Percentiles rank a stretch among this genome's conserved stretches.
Evolutionary conservation across 1,140 invertebrate genomes (phyloP).

Genomic region (Drosophila azteca): DNA sequence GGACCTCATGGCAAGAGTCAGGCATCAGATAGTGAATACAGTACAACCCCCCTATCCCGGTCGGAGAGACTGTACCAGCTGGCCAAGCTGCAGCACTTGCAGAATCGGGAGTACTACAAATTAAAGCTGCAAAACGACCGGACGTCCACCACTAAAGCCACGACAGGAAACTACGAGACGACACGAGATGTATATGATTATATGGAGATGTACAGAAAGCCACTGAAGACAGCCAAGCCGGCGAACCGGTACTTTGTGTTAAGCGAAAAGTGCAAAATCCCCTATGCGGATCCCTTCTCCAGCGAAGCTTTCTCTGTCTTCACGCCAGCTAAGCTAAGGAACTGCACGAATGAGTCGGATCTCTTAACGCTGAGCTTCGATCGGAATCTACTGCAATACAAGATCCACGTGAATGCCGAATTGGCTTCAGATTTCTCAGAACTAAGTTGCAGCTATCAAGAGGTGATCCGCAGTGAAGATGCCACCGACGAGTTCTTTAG

Average conservation of each 20-base stretch:
- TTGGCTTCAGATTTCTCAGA: background rate
- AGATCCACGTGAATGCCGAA: slow-evolving; percentile 2
- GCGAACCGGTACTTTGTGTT: slow-evolving; percentile 38
- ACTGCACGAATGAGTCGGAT: slow-evolving; percentile 17
- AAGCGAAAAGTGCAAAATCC: slow-evolving; percentile 46
- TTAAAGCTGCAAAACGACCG: no score
- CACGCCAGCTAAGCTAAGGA: slow-evolving; percentile 7
- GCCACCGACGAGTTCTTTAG: background rate
- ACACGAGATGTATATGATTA: no score
- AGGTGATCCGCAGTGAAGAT: background rate
- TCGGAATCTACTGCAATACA: slow-evolving; percentile 9
- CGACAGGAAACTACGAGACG: no score
- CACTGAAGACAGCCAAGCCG: background rate
- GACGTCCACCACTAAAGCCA: no score
- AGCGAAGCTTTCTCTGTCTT: background rate
- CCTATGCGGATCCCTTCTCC: slow-evolving; percentile 42
- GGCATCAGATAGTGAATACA: no score
- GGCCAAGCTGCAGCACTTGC: no score
- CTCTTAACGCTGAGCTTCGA: slow-evolving; percentile 32
- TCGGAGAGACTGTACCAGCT: no score
- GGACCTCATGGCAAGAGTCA: no score
- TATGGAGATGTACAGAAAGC: background rate
- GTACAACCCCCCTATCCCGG: no score
- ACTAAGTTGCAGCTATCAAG: slow-evolving; percentile 24
- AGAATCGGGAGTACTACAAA: no score